Percentiles rank a stretch among this genome's conserved stretches.
These are phyloP conservation scores for Cnemophilus loriae DNA, from an alignment of 2,113 vertebrate genomes.

Conservation along the genomic window DNA sequence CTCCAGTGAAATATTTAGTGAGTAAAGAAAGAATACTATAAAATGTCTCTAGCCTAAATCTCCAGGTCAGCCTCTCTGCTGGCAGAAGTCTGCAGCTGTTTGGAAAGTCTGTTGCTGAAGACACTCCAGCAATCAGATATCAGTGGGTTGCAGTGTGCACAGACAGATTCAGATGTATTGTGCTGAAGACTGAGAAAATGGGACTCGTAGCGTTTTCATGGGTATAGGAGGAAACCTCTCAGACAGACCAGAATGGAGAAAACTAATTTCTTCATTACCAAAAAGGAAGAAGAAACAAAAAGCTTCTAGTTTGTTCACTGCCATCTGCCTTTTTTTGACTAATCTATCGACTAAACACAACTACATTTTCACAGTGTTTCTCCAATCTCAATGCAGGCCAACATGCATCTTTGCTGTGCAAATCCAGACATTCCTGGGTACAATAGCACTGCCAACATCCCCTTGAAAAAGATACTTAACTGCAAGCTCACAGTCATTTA, in stretches of 20 bases:
- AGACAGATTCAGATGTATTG: not conserved
- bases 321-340: not conserved
- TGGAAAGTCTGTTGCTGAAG: conserved; percentile 36
- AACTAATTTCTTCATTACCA: not conserved
- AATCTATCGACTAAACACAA: not conserved
- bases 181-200: not conserved
- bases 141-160: not conserved
- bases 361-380: not conserved
- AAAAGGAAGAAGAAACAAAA: not conserved
- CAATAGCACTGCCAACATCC: not conserved
- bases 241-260: not conserved
- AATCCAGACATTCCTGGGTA: not conserved
- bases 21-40: not conserved
- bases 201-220: accelerated
- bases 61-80: not conserved
- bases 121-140: not conserved
- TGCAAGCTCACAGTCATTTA: not conserved
- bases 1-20: not conserved
- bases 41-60: not conserved
- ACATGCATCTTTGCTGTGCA: not conserved
- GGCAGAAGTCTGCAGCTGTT: not conserved
- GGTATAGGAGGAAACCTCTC: not conserved
- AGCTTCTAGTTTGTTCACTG: not conserved
- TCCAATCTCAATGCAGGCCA: not conserved
- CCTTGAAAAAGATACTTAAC: not conserved